These are phyloP conservation scores for Otolemur garnettii DNA, from an alignment of 2,113 vertebrate species.

Conservation along the genomic window DNA sequence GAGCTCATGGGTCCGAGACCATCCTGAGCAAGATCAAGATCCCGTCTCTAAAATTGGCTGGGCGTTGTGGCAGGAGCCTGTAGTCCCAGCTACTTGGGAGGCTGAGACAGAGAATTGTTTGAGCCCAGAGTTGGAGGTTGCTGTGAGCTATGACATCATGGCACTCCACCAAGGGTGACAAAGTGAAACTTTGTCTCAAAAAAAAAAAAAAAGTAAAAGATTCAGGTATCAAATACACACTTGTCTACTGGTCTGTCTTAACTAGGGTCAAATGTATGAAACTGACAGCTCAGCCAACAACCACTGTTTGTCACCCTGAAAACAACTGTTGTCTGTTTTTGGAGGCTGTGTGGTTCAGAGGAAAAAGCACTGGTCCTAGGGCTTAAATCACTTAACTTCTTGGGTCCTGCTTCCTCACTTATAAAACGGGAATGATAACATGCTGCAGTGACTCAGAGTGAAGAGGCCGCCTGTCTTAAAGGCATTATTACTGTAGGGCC, in stretches of 20 bases:
- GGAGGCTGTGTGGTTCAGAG: background rate
- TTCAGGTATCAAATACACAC: background rate
- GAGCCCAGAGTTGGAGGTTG: too few relatives aligned
- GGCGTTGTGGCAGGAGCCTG: too few relatives aligned
- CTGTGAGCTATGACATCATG: too few relatives aligned
- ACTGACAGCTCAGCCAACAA: background rate
- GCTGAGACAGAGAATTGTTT: too few relatives aligned
- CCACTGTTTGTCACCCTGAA: fast-evolving
- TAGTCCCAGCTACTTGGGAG: too few relatives aligned
- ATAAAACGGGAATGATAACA: background rate
- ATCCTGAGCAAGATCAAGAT: too few relatives aligned
- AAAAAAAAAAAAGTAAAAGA: background rate
- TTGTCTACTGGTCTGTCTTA: background rate
- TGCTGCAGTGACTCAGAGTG: background rate
- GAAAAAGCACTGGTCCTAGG: background rate
- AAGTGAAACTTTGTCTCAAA: too few relatives aligned
- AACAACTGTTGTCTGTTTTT: background rate
- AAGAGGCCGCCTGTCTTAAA: fast-evolving
- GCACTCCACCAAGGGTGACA: too few relatives aligned
- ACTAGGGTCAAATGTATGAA: background rate
- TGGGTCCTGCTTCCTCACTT: background rate
- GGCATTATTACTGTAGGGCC: background rate
- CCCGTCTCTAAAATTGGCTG: too few relatives aligned
- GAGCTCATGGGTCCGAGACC: too few relatives aligned
- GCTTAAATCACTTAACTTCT: background rate